Evolutionary conservation across 2,888 invertebrate species (phyloP), one percentile per base, ranked within the genome.

Genomic region (Lepidochrysops patricia): DNA sequence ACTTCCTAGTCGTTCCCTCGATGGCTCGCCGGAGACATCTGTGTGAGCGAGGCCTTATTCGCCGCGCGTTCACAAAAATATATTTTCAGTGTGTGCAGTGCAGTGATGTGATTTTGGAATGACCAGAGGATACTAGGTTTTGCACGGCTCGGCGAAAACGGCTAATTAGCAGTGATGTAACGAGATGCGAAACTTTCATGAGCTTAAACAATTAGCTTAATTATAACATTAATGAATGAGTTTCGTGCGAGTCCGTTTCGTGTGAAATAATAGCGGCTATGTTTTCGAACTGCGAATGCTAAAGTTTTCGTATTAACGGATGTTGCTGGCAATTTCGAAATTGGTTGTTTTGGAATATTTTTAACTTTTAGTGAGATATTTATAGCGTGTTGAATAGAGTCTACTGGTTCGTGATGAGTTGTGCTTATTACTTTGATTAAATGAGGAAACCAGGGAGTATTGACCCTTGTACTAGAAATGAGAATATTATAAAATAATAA

Each of bases 1-100:
- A 81, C 83, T 88, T 89, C 89, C 88, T 89, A 88, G 86, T 88
- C 80, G 84, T 73, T 82, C 81, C 83, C 80, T 71, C 76, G 83
- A 79, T 81, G 82, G 86, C 84, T 83, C 84, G 86, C 84, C 82
- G 82, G 84, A 83, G 82, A 81, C 85, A 84, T 76, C 79, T 76
- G 77, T 86, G 86, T 87, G 77, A 80, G 84, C 85, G 83, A 82
- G 84, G 80, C 87, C 82, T 87, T 79, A 84, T 81, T 80, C 77
- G 80, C 82, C 84, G 86, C 80, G 82, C 69, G 75, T 74, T 76
- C 78, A 43, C 74, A 74, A 79, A 79, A 74, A 69, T 65, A 63
- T 67, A 64, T 66, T 67, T 63, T 61, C 52, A 66, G 68, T 70
- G 67, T 71, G 70, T 59, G 68, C 65, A 68, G 69, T 71, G 68